phyloP scores from a whole-genome alignment of 1,140 invertebrate genomes.

The Drosophila gunungcola region DNA sequence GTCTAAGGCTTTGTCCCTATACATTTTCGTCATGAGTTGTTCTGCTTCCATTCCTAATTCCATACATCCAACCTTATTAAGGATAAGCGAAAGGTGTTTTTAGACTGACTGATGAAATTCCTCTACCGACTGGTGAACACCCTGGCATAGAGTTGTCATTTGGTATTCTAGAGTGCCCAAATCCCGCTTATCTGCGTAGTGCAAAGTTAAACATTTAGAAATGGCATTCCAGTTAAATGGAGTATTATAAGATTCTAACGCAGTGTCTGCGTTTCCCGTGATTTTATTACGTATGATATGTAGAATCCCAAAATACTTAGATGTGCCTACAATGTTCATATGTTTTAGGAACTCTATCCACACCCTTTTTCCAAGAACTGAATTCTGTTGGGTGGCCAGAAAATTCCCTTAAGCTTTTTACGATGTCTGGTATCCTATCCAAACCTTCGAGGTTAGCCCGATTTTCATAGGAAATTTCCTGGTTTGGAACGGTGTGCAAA shows the following conservation, averaged over 20 bases:
- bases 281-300: conserved; percentile 40
- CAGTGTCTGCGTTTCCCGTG: conserved; percentile 20
- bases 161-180: conserved; percentile 42
- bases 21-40: conserved; percentile 20
- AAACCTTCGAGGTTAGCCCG: background rate
- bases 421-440: conserved; percentile 12
- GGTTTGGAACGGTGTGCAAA: background rate
- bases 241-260: conserved; percentile 36
- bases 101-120: conserved; percentile 45
- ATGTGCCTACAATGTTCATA: conserved; percentile 13
- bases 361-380: conserved; percentile 4
- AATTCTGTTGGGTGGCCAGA: conserved; percentile 2
- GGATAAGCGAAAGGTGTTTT: conserved; percentile 34
- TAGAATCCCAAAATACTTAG: conserved; percentile 44
- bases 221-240: conserved; percentile 42
- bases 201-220: conserved; percentile 18
- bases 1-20: conserved; percentile 33
- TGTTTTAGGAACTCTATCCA: conserved; percentile 17
- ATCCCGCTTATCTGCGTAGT: conserved; percentile 43
- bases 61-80: conserved; percentile 46
- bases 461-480: background rate
- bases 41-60: conserved; percentile 16
- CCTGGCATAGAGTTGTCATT: conserved; percentile 25
- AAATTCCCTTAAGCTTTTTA: conserved; percentile 18
- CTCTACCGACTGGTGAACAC: conserved; percentile 22